Base-by-base conservation (phyloP, 1,140 invertebrate species). In the Leptopilina boulardi region DNA sequence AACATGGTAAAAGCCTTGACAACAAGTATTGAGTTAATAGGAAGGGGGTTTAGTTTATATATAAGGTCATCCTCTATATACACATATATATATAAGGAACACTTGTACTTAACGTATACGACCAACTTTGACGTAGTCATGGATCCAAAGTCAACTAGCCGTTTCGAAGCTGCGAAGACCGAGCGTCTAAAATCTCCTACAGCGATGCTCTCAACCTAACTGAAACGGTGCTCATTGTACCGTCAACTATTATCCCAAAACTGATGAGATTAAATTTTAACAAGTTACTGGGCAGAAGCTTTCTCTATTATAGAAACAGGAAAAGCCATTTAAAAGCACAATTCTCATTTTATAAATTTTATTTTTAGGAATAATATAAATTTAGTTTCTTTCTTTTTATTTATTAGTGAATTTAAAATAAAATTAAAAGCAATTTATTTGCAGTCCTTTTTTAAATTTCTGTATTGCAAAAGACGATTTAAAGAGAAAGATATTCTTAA, bases 321-420 rank as follows among this genome's bases (percentile, higher is more conserved):
- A 26, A n/a, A 59, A 59, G 21, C 23, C 13, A 21, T 26, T 59
- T 10, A 59, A 59, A 59, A 59, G 21, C 21, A 10, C 5, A 8
- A 59, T 15, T 59, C 21, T 15, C 19, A 26, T 59, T 59, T 59
- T 15, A n/a, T n/a, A 11, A 5, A 23, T 59, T 59, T 59, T 23
- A 59, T 59, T 59, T 11, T 1, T 59, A 11, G 2, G 8, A 77
- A 47, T 78, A 77, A 77, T 77, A 82, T 83, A 82, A 75, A 70
- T 56, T 80, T 74, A 77, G 74, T 75, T 72, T 80, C 73, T 80
- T 51, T 51, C n/a, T 51, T n/a, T 18, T 30, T 30, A 30, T 30
- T 30, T 30, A 30, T 3, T 30, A 30, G 26, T 30, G 2, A 30
- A 30, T 30, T 30, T 30, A n/a, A n/a, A n/a, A n/a, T n/a, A n/a